Percentiles rank a stretch among this genome's conserved stretches.
phyloP scores from a whole-genome alignment of 2,888 invertebrate species.

The Steromphala cineraria region DNA sequence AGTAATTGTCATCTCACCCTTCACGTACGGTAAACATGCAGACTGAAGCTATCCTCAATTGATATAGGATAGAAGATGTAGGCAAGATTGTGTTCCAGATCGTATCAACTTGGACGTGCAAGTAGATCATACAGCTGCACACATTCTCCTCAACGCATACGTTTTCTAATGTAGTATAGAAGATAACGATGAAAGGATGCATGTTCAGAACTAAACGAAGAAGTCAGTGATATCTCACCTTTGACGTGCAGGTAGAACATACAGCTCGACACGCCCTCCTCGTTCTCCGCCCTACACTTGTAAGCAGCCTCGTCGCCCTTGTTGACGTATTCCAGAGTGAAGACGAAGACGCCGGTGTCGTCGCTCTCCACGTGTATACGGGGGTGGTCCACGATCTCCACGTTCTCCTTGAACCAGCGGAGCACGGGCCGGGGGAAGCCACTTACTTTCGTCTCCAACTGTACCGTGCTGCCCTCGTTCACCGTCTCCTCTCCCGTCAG shows the following conservation, averaged over 20 bases:
- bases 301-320: constrained; percentile 66
- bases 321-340: constrained; percentile 55
- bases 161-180: too few relatives aligned
- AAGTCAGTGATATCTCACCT: constrained; percentile 40
- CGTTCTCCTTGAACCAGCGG: constrained; percentile 61
- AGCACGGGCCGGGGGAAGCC: constrained; percentile 61
- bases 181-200: too few relatives aligned
- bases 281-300: constrained; percentile 60
- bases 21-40: too few relatives aligned
- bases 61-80: too few relatives aligned
- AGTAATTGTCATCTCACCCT: too few relatives aligned
- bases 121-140: too few relatives aligned
- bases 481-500: constrained; percentile 59
- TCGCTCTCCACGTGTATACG: constrained; percentile 47
- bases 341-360: constrained; percentile 51
- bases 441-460: constrained; percentile 55
- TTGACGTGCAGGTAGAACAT: constrained; percentile 63
- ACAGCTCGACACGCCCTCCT: constrained; percentile 62
- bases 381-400: constrained; percentile 46
- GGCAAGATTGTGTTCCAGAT: too few relatives aligned
- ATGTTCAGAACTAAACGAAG: not conserved
- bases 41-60: too few relatives aligned
- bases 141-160: too few relatives aligned
- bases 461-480: constrained; percentile 54
- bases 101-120: not conserved